Conservation (phyloP, 2,888 invertebrate species). For the Troilus luridus region DNA sequence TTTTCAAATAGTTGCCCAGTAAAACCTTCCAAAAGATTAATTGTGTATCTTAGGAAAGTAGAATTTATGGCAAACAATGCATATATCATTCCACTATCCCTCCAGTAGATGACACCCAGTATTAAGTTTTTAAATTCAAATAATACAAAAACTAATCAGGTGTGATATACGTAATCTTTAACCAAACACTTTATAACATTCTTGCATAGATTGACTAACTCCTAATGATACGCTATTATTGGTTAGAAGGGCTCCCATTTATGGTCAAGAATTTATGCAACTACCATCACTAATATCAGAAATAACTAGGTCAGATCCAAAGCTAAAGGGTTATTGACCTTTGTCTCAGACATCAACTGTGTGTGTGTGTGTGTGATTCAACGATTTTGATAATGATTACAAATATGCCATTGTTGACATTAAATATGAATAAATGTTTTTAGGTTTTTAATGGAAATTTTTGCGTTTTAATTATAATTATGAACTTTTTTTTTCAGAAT, state of each 20-base stretch:
- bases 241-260: neutral
- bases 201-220: neutral
- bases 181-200: neutral
- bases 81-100: too few species aligned
- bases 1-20: too few species aligned
- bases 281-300: neutral
- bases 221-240: neutral
- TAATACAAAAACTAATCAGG: neutral
- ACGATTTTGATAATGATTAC: neutral
- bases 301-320: neutral
- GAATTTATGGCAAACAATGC: too few species aligned
- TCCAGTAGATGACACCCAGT: too few species aligned
- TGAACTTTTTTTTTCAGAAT: neutral
- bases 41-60: too few species aligned
- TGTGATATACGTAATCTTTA: neutral
- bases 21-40: too few species aligned
- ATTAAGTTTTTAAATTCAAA: too few species aligned
- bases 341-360: neutral
- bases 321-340: neutral
- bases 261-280: constrained; percentile 23
- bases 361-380: neutral
- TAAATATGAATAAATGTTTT: neutral
- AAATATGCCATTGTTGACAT: neutral
- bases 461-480: neutral
- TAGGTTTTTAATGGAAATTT: neutral